Evolutionary conservation across 2,113 vertebrate species (phyloP).

Genomic region (Podilymbus podiceps): DNA sequence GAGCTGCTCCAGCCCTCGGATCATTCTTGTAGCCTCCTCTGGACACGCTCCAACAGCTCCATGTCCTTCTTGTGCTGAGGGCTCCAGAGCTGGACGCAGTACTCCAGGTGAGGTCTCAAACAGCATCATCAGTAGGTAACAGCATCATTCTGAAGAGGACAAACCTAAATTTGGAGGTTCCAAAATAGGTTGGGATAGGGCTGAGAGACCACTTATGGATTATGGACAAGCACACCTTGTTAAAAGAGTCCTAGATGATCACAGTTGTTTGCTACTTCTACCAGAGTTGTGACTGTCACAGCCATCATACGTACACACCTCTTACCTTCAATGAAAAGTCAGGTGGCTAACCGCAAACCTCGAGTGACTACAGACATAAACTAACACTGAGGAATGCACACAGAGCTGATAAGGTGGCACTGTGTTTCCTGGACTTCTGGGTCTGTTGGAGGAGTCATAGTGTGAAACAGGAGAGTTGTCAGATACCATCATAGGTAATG

Average conservation of each 20-base stretch:
- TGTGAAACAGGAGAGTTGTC: neutral
- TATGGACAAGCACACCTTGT: neutral
- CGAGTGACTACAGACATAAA: neutral
- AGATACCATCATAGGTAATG: neutral
- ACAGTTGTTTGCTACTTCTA: neutral
- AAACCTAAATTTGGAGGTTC: neutral
- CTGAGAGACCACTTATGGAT: neutral
- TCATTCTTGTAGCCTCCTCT: no score
- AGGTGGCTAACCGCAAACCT: neutral
- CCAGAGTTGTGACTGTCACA: rapidly evolving
- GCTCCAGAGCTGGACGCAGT: no score
- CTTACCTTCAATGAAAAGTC: neutral
- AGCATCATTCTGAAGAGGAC: neutral
- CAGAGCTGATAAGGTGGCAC: neutral
- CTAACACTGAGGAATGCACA: neutral
- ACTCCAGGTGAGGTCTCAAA: no score
- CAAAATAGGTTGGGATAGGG: neutral
- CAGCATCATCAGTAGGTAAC: no score
- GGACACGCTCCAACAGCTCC: no score
- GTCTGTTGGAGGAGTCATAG: neutral
- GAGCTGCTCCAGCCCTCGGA: no score
- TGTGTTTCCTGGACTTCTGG: neutral
- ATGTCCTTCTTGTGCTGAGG: no score
- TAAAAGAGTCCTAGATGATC: neutral
- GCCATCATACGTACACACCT: rapidly evolving